Evolutionary conservation across 2,113 vertebrate genomes (phyloP).

Genomic region (Murina feae): DNA sequence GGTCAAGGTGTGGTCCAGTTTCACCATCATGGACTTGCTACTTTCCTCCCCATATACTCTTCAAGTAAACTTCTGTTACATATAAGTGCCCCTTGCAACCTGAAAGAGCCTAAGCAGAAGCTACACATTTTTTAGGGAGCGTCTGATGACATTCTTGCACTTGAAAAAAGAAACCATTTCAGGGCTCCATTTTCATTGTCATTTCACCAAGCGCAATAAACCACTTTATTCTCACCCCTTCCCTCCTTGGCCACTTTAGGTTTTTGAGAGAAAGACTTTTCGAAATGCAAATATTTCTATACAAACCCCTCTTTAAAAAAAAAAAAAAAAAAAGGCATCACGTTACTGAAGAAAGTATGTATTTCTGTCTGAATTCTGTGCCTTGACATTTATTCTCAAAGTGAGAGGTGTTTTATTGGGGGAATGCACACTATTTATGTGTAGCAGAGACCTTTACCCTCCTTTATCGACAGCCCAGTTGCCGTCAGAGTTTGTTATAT

Average conservation of each 20-base stretch:
- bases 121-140: neutral
- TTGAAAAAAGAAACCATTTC: neutral
- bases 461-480: neutral
- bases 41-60: neutral
- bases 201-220: neutral
- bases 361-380: slow-evolving; percentile 4
- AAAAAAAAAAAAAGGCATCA: neutral
- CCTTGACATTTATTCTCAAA: neutral
- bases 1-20: neutral
- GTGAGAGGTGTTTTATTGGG: neutral
- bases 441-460: neutral
- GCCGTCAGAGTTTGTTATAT: neutral
- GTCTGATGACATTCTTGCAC: neutral
- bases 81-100: neutral
- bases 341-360: neutral
- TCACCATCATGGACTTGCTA: neutral
- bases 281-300: slow-evolving; percentile 7
- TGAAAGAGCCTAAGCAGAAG: neutral
- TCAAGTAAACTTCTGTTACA: neutral
- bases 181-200: neutral
- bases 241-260: neutral
- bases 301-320: neutral
- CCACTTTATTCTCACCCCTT: neutral
- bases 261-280: slow-evolving; percentile 1
- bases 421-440: neutral